phyloP scores from a whole-genome alignment of 2,888 invertebrate genomes.

The Ommatoiulus sabulosus region DNA sequence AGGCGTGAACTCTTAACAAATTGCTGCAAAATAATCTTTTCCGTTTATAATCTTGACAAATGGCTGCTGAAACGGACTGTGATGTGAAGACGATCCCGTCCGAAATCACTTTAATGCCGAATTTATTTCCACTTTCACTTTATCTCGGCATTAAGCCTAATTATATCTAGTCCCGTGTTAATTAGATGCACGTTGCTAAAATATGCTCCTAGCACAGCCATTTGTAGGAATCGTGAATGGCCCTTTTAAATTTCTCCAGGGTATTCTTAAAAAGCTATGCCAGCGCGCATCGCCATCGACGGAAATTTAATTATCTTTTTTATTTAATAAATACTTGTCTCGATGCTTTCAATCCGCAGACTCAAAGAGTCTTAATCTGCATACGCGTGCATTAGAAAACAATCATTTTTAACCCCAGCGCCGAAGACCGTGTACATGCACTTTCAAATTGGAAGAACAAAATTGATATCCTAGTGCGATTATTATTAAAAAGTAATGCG shows the following conservation, averaged over 20 bases:
- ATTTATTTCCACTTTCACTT: constrained; percentile 5
- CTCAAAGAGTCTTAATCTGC: background rate
- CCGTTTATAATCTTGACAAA: constrained; percentile 35
- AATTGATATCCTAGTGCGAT: constrained; percentile 24
- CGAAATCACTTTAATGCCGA: constrained; percentile 25
- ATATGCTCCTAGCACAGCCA: background rate
- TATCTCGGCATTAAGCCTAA: background rate
- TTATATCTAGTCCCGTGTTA: background rate
- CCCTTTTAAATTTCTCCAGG: constrained; percentile 22
- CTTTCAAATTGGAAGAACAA: background rate
- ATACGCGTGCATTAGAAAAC: background rate
- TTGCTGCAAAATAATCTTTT: background rate
- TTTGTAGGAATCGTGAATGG: background rate
- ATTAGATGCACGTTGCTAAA: constrained; percentile 1
- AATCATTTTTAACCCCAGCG: background rate
- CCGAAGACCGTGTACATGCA: background rate
- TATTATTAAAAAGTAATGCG: constrained; percentile 17
- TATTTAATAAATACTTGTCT: constrained; percentile 26
- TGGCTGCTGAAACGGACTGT: background rate
- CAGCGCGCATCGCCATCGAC: background rate
- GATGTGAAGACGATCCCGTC: background rate
- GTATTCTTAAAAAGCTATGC: background rate
- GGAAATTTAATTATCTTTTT: constrained; percentile 34
- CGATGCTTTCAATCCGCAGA: background rate
- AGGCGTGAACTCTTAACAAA: background rate